Conservation (phyloP, 2,797 vertebrate species). For the Acanthurus tractus region DNA sequence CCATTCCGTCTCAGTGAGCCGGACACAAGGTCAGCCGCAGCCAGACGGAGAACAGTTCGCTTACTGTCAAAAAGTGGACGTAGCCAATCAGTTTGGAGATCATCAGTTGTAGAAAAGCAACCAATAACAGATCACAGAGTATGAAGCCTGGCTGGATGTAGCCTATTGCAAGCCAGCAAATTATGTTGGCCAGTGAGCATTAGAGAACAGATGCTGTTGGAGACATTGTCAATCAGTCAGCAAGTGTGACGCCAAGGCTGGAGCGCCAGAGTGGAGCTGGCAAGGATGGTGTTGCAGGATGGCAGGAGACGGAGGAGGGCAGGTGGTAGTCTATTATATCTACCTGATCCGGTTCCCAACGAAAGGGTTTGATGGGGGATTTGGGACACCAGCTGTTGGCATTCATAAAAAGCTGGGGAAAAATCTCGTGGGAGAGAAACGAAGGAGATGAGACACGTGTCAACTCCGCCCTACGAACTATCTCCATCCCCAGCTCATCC, state of each 20-base stretch:
- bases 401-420: conserved; percentile 53
- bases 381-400: conserved; percentile 70
- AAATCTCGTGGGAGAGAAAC: conserved; percentile 33
- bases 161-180: conserved; percentile 59
- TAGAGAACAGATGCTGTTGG: conserved; percentile 79
- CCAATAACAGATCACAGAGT: conserved; percentile 41
- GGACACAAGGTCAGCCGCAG: conserved; percentile 32
- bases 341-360: conserved; percentile 68
- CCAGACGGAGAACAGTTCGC: conserved; percentile 35
- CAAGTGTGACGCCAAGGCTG: conserved; percentile 68
- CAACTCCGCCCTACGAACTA: conserved; percentile 24
- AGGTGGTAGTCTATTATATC: conserved; percentile 73
- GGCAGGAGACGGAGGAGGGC: conserved; percentile 57
- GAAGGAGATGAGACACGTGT: conserved; percentile 38
- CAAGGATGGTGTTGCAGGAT: conserved; percentile 38
- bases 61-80: conserved; percentile 34
- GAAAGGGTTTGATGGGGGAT: conserved; percentile 63
- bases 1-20: conserved; percentile 38
- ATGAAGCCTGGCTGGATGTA: conserved; percentile 38
- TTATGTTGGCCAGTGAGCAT: conserved; percentile 64
- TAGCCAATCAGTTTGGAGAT: conserved; percentile 57
- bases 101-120: conserved; percentile 39
- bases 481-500: conserved; percentile 47
- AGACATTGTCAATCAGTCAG: conserved; percentile 81
- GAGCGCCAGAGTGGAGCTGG: conserved; percentile 56